Evolutionary conservation across 2,113 vertebrate species (phyloP).

Genomic region (Circaetus gallicus): DNA sequence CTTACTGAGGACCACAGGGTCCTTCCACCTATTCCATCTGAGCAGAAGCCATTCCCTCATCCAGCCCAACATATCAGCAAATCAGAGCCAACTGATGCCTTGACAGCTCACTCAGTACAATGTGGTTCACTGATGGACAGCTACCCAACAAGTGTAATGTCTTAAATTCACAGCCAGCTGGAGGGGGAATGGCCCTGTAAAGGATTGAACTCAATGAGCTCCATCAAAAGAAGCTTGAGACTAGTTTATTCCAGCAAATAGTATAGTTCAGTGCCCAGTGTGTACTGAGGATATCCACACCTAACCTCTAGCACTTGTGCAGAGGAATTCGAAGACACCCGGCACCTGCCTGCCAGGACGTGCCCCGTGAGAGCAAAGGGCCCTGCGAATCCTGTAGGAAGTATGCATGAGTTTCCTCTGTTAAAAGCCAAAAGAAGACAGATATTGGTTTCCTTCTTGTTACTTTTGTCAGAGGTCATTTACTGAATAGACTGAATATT

Average conservation of each 20-base stretch:
- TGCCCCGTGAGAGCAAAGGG: not conserved
- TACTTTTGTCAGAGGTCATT: not conserved
- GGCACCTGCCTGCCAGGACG: not conserved
- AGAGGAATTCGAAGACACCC: not conserved
- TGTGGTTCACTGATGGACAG: not conserved
- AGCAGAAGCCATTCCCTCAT: conserved; percentile 42
- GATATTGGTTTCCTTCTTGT: not conserved
- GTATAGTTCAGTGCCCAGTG: not conserved
- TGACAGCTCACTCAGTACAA: conserved; percentile 3
- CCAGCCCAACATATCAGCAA: not conserved
- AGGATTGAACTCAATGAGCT: not conserved
- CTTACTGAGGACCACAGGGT: conserved; percentile 65
- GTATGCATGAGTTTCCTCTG: not conserved
- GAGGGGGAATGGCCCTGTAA: not conserved
- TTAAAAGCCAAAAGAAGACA: not conserved
- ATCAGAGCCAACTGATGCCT: not conserved
- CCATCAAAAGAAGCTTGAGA: not conserved
- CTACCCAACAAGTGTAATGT: not conserved
- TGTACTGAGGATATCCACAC: not conserved
- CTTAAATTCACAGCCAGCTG: not conserved
- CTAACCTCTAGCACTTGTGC: no score
- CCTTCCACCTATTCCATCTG: conserved; percentile 18
- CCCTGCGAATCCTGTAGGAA: not conserved
- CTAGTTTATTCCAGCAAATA: not conserved
- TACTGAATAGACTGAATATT: not conserved